Base-by-base conservation (phyloP, 2,113 vertebrate genomes). In the Alligator sinensis region DNA sequence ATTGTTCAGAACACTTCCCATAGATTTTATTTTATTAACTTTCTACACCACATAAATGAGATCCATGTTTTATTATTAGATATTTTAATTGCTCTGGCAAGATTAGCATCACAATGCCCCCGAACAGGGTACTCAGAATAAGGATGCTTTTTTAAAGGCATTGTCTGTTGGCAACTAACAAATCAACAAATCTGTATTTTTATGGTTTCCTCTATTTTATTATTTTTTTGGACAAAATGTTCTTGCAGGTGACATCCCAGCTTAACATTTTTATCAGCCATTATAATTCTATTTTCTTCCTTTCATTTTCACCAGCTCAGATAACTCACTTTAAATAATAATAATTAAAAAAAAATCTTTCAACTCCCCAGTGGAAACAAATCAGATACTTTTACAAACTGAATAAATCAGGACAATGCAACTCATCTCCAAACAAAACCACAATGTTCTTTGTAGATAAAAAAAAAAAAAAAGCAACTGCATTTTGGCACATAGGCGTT, bases 381-480 rank as follows among this genome's bases (percentile, higher is more conserved):
- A 97, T 96, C 97, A 94, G 90, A 97, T 95, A 85, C 92, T 93
- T 97, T 97, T 97, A 95, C 95, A 94, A 96, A 97, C 88, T 68
- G 84, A 96, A 92, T 97, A 97, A 95, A 97, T 95, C 91, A 96
- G 96, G 98, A 92, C 96, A 95, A 96, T 98, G 96, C 96, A 92
- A 98, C 95, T 98, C 96, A 94, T 97, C 93, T 97, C 92, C 90
- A 92, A 97, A 97, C 86, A 95, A 97, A 98, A 97, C 96, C 92
- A 0, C 96, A 95, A 78, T 18, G 11, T 97, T 97, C 95, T 97
- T 96, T 97, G 54, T 88, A 95, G 96, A 97, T 97, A 97, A 97
- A 97, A 97, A 97, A 97, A 34, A 34, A 34, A 38, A 47, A 47
- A 47, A 97, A 98, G 98, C 93, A 97, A 97, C 94, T 94, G 90